Evolutionary conservation across 2,113 vertebrate species (phyloP).

Genomic region (Pluvialis apricaria): DNA sequence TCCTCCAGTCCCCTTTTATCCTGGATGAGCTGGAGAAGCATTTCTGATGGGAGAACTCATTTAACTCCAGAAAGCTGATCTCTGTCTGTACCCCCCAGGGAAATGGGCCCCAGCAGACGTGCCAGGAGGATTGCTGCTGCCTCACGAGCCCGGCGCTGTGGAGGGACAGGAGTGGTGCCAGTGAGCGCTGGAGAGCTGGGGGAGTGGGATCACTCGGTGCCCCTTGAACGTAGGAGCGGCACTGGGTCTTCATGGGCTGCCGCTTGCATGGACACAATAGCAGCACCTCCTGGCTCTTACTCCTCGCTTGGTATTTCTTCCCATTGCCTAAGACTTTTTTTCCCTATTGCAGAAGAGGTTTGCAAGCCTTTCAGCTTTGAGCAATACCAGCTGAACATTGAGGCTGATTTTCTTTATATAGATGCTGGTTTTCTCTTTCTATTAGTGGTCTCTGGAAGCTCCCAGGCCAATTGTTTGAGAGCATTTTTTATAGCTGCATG

Average conservation of each 20-base stretch:
- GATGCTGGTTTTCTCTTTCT: neutral
- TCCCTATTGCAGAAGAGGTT: neutral
- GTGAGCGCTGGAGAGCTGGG: neutral
- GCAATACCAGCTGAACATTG: neutral
- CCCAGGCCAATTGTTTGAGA: slow-evolving; percentile 41
- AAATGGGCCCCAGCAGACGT: neutral
- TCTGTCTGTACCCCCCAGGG: neutral
- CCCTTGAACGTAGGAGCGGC: neutral
- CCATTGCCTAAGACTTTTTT: neutral
- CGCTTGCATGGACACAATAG: neutral
- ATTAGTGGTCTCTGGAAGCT: neutral
- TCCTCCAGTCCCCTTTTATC: neutral
- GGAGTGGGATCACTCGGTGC: neutral
- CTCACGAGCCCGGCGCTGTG: rapidly evolving
- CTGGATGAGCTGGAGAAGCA: neutral
- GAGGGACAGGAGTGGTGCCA: neutral
- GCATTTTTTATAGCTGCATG: neutral
- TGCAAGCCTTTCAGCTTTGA: slow-evolving; percentile 3
- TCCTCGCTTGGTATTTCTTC: neutral
- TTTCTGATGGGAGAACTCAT: neutral
- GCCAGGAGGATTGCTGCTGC: neutral
- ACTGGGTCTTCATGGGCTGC: neutral
- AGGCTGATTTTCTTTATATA: slow-evolving; percentile 19
- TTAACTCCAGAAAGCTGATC: neutral
- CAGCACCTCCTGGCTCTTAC: neutral